A percentile compares a stretch with the other conserved stretches of the same genome.
Conservation (phyloP, 2,888 invertebrate species). For the Leptinotarsa peninsularis region DNA sequence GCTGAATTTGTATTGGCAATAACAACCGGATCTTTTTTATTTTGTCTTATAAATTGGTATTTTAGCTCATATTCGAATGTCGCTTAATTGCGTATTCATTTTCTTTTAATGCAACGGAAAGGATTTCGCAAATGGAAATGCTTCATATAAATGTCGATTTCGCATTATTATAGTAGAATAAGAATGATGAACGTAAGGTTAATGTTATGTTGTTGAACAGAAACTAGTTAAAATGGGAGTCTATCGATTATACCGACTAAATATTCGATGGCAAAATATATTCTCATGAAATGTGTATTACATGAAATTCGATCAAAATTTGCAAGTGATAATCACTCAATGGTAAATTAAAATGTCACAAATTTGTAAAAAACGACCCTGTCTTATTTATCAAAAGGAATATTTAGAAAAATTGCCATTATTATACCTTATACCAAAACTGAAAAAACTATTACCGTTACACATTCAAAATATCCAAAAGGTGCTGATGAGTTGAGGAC, state of each 20-base stretch:
- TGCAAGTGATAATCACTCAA: too few relatives aligned
- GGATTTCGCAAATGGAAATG: constrained; percentile 26
- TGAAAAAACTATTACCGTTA: too few relatives aligned
- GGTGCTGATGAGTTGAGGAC: too few relatives aligned
- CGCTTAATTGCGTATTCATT: constrained; percentile 39
- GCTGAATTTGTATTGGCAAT: constrained; percentile 51
- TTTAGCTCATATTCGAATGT: constrained; percentile 47
- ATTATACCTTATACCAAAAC: too few relatives aligned
- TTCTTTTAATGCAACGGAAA: constrained; percentile 35
- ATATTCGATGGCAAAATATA: too few relatives aligned
- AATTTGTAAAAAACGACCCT: too few relatives aligned
- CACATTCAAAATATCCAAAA: too few relatives aligned
- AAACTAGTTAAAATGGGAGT: background rate
- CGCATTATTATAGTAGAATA: constrained; percentile 6
- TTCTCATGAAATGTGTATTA: too few relatives aligned
- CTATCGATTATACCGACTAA: background rate
- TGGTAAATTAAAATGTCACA: too few relatives aligned
- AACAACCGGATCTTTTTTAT: constrained; percentile 32
- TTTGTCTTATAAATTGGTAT: constrained; percentile 49
- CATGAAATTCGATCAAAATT: too few relatives aligned
- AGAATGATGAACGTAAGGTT: background rate
- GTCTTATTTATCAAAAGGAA: too few relatives aligned
- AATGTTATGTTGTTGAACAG: background rate
- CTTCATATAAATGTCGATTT: constrained; percentile 14
- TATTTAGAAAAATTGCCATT: too few relatives aligned